These are phyloP conservation scores for Masticophis lateralis DNA, from an alignment of 2,797 vertebrate genomes.

Conservation along the genomic window DNA sequence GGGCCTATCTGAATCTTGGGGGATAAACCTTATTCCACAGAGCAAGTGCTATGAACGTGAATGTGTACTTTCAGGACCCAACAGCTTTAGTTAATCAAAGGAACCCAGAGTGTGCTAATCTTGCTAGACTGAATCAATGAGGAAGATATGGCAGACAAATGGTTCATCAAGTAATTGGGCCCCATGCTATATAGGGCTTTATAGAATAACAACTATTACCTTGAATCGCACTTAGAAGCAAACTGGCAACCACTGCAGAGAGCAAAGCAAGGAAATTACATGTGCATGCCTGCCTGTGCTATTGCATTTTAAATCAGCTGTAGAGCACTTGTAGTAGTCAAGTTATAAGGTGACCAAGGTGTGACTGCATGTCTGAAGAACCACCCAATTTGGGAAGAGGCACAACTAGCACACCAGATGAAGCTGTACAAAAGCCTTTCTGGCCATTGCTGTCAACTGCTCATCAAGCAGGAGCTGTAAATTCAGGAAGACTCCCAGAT, in stretches of 20 bases:
- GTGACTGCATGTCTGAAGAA: not conserved
- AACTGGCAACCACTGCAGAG: not conserved
- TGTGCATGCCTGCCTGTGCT: not conserved
- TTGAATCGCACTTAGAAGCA: not conserved
- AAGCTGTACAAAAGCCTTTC: not conserved
- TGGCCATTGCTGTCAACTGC: not conserved
- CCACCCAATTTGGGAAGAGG: not conserved
- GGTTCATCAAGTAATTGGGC: not conserved
- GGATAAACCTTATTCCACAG: not conserved
- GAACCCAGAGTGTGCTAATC: not conserved
- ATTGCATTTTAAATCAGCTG: not conserved
- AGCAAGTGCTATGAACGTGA: not conserved
- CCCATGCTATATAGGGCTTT: not conserved
- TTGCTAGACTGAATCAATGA: not conserved
- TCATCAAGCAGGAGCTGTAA: not conserved
- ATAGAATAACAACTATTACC: not conserved
- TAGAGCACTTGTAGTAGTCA: not conserved
- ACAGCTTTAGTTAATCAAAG: not conserved
- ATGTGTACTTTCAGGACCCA: not conserved
- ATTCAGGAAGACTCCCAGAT: not conserved
- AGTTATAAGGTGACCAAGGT: not conserved
- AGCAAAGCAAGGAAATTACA: not conserved
- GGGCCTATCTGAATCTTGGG: not conserved
- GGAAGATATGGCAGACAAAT: not conserved
- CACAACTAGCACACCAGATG: not conserved